A percentile compares a stretch with the other conserved stretches of the same genome.
Conservation (phyloP, 37 sponge, comb jelly and placozoan species). For the Chondrilla cf. caribensis region DNA sequence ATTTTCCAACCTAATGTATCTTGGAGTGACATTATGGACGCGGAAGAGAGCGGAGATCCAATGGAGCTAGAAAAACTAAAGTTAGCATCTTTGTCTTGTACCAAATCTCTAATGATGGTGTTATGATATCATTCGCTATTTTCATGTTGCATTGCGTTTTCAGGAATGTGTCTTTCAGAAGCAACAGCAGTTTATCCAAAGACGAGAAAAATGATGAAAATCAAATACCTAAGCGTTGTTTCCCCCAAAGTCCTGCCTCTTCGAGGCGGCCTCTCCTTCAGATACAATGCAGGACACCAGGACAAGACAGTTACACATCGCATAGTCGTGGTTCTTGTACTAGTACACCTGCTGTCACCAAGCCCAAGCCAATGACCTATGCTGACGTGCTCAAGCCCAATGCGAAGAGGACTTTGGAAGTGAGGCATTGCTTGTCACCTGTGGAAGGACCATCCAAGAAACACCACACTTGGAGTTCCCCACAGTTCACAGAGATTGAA, state of each 20-base stretch:
- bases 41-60: constrained; percentile 62
- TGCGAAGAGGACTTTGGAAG: constrained; percentile 32
- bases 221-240: background rate
- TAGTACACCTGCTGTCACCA: background rate
- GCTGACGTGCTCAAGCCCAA: background rate
- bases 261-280: too few relatives aligned
- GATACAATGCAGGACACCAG: too few relatives aligned
- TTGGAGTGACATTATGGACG: constrained; percentile 82
- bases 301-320: too few relatives aligned
- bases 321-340: background rate
- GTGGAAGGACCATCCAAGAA: constrained; percentile 40
- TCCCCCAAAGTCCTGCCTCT: background rate
- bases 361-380: background rate
- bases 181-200: background rate
- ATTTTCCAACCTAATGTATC: background rate
- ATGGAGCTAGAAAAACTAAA: constrained; percentile 34
- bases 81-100: constrained; percentile 19
- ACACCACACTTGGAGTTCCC: background rate
- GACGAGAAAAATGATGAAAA: background rate
- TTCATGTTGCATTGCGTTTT: background rate
- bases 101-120: too few relatives aligned
- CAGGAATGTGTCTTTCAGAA: background rate
- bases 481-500: background rate
- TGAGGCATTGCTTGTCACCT: constrained; percentile 48
- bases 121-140: too few relatives aligned